Base-by-base conservation (phyloP, 1,140 invertebrate species). In the Argopecten irradians region DNA sequence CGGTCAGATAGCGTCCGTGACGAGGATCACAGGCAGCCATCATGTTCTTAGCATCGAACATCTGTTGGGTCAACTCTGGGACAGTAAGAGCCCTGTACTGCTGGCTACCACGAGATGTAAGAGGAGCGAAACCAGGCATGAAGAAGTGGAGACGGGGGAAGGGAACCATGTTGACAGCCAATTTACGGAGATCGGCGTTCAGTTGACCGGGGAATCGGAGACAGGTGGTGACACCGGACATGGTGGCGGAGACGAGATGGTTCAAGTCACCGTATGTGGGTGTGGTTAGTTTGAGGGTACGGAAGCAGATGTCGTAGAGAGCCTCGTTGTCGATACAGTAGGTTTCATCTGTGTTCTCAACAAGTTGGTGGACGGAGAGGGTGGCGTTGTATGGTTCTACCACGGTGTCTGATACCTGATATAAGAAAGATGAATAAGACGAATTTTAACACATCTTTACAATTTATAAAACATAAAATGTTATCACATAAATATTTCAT, bases 271-370 rank as follows among this genome's bases (percentile, higher is more conserved):
- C 96, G 91, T 91, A 98, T 86, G 96, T 96, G 34, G 96, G 96
- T 35, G 95, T 96, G 35, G 96, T 98, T 0, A 99, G 96, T 95
- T 98, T 98, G 88, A 98, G 95, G 34, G 98, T 98, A 34, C 98
- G 97, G 97, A 98, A 98, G 96, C 98, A 98, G 93, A 98, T 98
- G 95, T 98, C 98, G 93, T 98, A 98, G 22, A 98, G 96, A 86
- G 98, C 98, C 95, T 98, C 98, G 95, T 96, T 96, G 92, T 96
- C 96, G 91, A 96, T 96, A 89, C 96, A 96, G 92, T 94, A 96
- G 28, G 96, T 95, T 92, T 97, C 96, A 46, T 96, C 97, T 14
- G 97, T 97, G 91, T 97, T 97, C 94, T 98, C 97, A n/a, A 98
- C 97, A 35, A 98, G 95, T 94, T 97, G 97, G 93, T 97, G 97